These are phyloP conservation scores for Hydraecia micacea DNA, from an alignment of 2,888 invertebrate genomes.

Conservation along the genomic window DNA sequence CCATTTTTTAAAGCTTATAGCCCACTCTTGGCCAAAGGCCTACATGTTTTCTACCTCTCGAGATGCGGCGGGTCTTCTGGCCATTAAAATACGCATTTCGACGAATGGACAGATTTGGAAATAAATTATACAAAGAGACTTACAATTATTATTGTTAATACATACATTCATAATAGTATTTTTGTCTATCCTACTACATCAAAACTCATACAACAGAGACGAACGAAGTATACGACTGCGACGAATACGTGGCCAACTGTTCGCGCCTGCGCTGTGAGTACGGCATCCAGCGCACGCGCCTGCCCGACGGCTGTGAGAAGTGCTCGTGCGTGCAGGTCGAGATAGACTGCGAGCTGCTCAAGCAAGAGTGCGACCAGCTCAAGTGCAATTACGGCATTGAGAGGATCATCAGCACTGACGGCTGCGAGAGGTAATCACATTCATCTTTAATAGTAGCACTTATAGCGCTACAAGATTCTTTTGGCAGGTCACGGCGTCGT, in stretches of 20 bases:
- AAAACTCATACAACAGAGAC: slow-evolving; percentile 32
- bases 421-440: slow-evolving; percentile 76
- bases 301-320: slow-evolving; percentile 91
- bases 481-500: neutral
- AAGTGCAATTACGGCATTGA: slow-evolving; percentile 93
- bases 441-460: neutral
- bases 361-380: slow-evolving; percentile 91
- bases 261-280: slow-evolving; percentile 92
- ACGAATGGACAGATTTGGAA: neutral
- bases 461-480: neutral
- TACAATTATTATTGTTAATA: neutral
- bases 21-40: neutral
- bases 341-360: slow-evolving; percentile 90
- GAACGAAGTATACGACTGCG: slow-evolving; percentile 70
- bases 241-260: slow-evolving; percentile 89
- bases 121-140: neutral
- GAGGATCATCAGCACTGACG: slow-evolving; percentile 72
- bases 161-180: neutral
- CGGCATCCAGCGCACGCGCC: slow-evolving; percentile 91
- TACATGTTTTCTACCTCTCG: neutral
- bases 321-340: slow-evolving; percentile 87
- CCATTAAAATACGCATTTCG: neutral
- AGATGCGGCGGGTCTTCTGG: neutral
- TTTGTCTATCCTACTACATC: neutral
- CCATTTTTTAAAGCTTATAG: neutral